Evolutionary conservation across 2,888 invertebrate species (phyloP), one percentile per base, ranked within the genome.

Genomic region (Parthenolecanium corni): DNA sequence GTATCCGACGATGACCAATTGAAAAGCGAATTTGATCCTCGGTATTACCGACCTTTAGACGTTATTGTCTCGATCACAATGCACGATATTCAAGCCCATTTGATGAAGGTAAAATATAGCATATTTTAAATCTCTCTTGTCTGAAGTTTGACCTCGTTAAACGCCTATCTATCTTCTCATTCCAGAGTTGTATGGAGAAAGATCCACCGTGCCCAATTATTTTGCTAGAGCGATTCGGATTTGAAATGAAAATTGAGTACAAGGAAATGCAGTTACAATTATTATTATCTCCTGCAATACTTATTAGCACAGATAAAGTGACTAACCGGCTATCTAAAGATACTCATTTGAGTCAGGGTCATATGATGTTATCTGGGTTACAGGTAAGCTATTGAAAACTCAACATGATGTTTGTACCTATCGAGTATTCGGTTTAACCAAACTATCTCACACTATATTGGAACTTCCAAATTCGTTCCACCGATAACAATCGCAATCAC

Each of bases 201-300:
- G 93, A 93, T 75, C 89, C 92, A 0, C 88, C 93, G 0, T 95
- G 95, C 73, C 96, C 93, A 0, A 84, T 89, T 5, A 82, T 92
- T 65, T 74, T 90, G 20, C 82, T 92, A 49, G 95, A 96, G 75
- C 80, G 94, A 66, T 83, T 98, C 67, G 93, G 92, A 1, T 95
- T 98, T 74, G 98, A 98, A 79, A 88, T 98, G 89, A 89, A 91
- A 72, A 98, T 97, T 73, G 81, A 84, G 20, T 96, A 87, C 73
- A 82, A 82, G 65, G 95, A 96, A 74, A 96, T 94, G 0, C 85
- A 88, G 70, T 77, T 98, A 6, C 97, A 98, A 73, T 78, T 97
- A 0, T 73, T 91, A 4, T 76, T 91, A 0, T 93, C 93, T 68
- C 96, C 96, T 0, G 85, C 91, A 1, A 86, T 92, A 69, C 76